Base-by-base conservation (phyloP, 2,888 invertebrate genomes). In the Caenorhabditis afra region DNA sequence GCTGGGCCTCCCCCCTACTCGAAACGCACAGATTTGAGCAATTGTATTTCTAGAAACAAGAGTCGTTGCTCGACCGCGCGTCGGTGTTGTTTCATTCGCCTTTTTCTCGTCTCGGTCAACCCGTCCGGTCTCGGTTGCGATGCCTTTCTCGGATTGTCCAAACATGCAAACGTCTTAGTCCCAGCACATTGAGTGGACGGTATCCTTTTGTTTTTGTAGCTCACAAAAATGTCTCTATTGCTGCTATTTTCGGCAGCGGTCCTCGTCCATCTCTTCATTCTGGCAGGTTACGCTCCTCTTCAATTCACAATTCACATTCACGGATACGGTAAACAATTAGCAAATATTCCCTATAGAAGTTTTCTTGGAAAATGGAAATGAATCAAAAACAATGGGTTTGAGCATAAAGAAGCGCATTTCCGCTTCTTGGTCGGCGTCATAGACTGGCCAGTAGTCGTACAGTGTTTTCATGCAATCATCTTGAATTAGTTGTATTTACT, bases 11-110 rank as follows among this genome's bases (percentile, higher is more conserved):
- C 62, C 75, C 67, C 67, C 55, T 64, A 73, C 73, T 73, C 58
- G 64, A 73, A 73, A 62, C 73, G 73, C 73, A 65, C 73, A 64
- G 73, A 73, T 73, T 73, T 73, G 73, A 64, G 64, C 73, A 73
- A 73, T 73, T 73, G 73, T 73, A 73, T 73, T 73, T 49, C 58
- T 50, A 73, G 61, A 73, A 71, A 71, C 71, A 71, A 71, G 64
- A 58, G 50, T 50, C 12, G 44, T 29, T 29, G 29, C 29, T 29
- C 29, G 53, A 12, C 29, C 20, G 58, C 45, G 45, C 67, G 23
- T 58, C 67, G 49, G 39, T 50, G 58, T 50, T 49, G 44, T 57
- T 68, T 47, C 62, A 22, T 57, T 70, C 29, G 41, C n/a, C n/a
- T n/a, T 37, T 12, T 37, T 14, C 7, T 29, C 4, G 29, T 7